These are phyloP conservation scores for Amniataba percoides DNA, from an alignment of 2,797 vertebrate genomes.

Conservation along the genomic window DNA sequence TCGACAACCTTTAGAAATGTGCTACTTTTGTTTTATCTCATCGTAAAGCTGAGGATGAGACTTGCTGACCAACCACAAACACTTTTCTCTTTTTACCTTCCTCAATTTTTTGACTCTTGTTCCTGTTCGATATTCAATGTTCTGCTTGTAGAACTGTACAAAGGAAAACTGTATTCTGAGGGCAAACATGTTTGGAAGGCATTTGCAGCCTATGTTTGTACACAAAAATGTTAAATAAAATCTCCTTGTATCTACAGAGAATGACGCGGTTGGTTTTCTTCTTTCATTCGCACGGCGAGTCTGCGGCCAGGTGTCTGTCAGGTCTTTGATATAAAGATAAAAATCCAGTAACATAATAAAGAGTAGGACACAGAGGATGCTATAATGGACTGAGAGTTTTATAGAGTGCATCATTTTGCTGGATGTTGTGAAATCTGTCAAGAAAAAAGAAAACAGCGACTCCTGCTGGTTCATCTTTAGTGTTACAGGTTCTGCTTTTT, in stretches of 20 bases:
- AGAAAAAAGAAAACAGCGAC: neutral
- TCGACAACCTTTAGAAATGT: conserved; percentile 51
- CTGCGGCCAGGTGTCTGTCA: neutral
- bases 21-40: conserved; percentile 50
- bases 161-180: conserved; percentile 85
- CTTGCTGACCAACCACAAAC: conserved; percentile 62
- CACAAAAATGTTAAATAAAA: conserved; percentile 91
- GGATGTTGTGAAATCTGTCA: neutral
- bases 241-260: conserved; percentile 85
- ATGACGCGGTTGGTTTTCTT: neutral
- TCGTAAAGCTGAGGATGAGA: conserved; percentile 58
- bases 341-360: neutral
- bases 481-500: neutral
- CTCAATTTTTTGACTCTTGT: conserved; percentile 70
- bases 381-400: neutral
- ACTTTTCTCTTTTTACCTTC: conserved; percentile 63
- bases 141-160: conserved; percentile 86
- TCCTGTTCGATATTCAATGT: conserved; percentile 77
- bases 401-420: neutral
- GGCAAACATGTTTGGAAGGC: conserved; percentile 84
- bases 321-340: neutral
- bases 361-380: neutral
- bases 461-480: neutral
- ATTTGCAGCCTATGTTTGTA: conserved; percentile 93
- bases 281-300: neutral